Evolutionary conservation across 2,113 vertebrate genomes (phyloP).

Genomic region (Aramus guarauna): DNA sequence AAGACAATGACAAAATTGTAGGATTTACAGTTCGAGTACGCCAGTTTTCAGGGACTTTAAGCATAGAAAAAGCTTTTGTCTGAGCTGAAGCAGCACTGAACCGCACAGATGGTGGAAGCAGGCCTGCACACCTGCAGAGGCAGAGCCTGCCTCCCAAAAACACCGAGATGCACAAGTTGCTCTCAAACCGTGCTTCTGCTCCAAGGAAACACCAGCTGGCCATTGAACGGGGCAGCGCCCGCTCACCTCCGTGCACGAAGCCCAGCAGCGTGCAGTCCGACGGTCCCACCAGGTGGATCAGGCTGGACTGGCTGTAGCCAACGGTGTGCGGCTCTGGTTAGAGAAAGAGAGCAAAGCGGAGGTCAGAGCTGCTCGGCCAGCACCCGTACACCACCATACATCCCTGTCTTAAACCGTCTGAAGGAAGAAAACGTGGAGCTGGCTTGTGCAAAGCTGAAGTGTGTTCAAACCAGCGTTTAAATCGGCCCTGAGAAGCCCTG

Average conservation of each 20-base stretch:
- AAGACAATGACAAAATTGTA: not conserved
- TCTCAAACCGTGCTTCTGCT: not conserved
- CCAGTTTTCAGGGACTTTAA: not conserved
- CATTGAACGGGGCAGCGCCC: rapidly evolving
- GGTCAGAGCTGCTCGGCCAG: not conserved
- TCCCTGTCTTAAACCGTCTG: not conserved
- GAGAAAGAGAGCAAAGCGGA: not conserved
- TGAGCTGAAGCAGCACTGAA: not conserved
- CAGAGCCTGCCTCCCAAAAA: not conserved
- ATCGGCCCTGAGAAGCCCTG: not conserved
- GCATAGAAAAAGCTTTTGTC: not conserved
- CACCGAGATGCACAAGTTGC: rapidly evolving
- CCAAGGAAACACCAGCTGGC: rapidly evolving
- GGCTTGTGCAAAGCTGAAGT: not conserved
- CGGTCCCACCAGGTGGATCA: conserved; percentile 93
- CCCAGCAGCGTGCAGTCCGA: conserved; percentile 90
- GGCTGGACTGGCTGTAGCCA: conserved; percentile 92
- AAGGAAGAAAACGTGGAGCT: not conserved
- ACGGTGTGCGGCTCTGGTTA: conserved; percentile 84
- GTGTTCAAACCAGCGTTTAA: not conserved
- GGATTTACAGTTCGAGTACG: not conserved
- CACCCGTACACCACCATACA: rapidly evolving
- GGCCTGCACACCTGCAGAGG: not conserved
- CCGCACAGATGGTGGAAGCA: not conserved
- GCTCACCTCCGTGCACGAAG: conserved; percentile 91